Evolutionary conservation across 2,113 vertebrate genomes (phyloP).

Genomic region (Leptobrachium ailaonicum): DNA sequence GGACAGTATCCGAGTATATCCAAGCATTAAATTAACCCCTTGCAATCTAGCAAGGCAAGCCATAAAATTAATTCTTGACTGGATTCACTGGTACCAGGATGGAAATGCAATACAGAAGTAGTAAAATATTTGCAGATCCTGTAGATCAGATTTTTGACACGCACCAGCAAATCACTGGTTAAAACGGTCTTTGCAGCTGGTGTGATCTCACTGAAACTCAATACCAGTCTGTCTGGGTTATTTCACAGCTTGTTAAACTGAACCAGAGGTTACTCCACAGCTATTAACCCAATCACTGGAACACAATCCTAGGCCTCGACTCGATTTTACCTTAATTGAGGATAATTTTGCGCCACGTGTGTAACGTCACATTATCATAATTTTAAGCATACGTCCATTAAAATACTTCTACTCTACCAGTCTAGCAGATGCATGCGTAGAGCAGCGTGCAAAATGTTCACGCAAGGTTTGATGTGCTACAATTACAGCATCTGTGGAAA

Average conservation of each 20-base stretch:
- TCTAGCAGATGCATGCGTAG: no score
- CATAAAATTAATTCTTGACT: background rate
- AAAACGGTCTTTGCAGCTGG: slow-evolving; percentile 25
- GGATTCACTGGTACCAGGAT: background rate
- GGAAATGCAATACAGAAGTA: background rate
- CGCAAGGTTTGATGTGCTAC: no score
- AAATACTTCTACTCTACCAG: no score
- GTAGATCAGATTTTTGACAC: background rate
- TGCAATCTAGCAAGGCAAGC: background rate
- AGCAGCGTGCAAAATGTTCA: no score
- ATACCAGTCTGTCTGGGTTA: slow-evolving; percentile 45
- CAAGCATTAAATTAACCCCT: background rate
- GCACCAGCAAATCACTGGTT: background rate
- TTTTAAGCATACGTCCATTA: no score
- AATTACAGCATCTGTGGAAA: no score
- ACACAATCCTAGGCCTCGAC: no score
- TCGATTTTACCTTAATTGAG: no score
- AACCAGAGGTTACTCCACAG: slow-evolving; percentile 5
- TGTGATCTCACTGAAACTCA: slow-evolving; percentile 46
- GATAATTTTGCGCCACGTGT: no score
- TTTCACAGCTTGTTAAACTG: slow-evolving; percentile 47
- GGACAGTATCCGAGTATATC: background rate
- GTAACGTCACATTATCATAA: no score
- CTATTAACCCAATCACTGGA: slow-evolving; percentile 17
- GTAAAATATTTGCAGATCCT: no score